Conservation (phyloP, 2,888 invertebrate species). For the Labia minor region DNA sequence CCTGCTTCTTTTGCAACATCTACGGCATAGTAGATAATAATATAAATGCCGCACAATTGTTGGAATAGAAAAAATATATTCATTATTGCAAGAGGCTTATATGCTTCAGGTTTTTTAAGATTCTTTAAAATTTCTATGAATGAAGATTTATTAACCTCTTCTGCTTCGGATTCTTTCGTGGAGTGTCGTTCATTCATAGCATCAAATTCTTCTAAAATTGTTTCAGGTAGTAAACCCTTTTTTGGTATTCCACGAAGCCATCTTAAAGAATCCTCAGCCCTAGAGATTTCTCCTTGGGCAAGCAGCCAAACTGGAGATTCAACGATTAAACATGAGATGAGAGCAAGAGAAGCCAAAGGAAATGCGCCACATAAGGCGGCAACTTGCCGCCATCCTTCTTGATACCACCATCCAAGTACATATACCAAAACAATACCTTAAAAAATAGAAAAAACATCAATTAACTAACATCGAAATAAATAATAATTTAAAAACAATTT, state of each 20-base stretch:
- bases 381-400: conserved; percentile 30
- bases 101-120: conserved; percentile 36
- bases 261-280: not conserved
- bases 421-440: conserved; percentile 40
- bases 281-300: conserved; percentile 25
- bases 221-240: not conserved
- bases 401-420: conserved; percentile 40
- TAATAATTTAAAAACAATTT: not conserved
- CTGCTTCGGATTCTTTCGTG: not conserved
- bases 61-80: conserved; percentile 45
- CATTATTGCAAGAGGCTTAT: conserved; percentile 41
- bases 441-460: too few relatives aligned
- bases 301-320: conserved; percentile 47
- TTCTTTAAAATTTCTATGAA: not conserved
- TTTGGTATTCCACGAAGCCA: not conserved
- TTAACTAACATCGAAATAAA: not conserved
- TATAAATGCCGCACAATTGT: conserved; percentile 46
- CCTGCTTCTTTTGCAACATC: conserved; percentile 41
- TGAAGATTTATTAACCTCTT: not conserved
- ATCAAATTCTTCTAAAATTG: not conserved
- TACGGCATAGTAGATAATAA: conserved; percentile 46
- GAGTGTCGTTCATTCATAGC: not conserved
- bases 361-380: conserved; percentile 21
- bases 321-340: conserved; percentile 34
- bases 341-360: conserved; percentile 15